Evolutionary conservation across 2,888 invertebrate genomes (phyloP), one percentile per base, ranked within the genome.

Genomic region (Netelia melanura): DNA sequence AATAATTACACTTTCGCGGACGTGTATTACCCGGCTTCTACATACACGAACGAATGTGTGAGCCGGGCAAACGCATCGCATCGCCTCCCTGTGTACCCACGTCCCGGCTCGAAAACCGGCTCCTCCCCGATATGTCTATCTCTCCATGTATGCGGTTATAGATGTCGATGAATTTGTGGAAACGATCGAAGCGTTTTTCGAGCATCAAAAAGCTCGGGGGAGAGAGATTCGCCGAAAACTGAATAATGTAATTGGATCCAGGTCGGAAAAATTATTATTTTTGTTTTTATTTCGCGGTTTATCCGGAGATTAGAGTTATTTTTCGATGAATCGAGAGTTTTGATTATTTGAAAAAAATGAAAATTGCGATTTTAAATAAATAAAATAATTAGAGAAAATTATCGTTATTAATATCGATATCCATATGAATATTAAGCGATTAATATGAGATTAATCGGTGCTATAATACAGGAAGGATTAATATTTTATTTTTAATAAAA

Each of bases 1-100:
- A 89, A 89, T 88, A 86, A 87, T 87, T 83, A 79, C 70, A 8
- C 72, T 61, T 44, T 78, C 58, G 81, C 80, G 54, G 54, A 64
- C 58, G 30, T 65, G 64, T 54, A 67, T 38, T 44, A 21, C 10
- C 43, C 75, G 25, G 17, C 61, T 52, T 48, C 75, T 54, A 9
- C 68, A 25, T 52, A 48, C n/a, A 25, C 44, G n/a, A 48, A 38
- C 38, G 68, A 70, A 52, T 70, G 52, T 54, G 5, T 23, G 11
- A n/a, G 30, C 11, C n/a, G n/a, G 10, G 14, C 21, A 65, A 44
- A 65, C 17, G 11, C 17, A 2, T 11, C 0, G 9, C 14, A 10
- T 14, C 52, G 52, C 52, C 30, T n/a, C 17, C 48, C 48, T 30
- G 43, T 43, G 23, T 1, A 9, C 54, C 48, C 48, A 48, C 48